These are phyloP conservation scores for Akabosia matsudoensis DNA, from an alignment of 1,140 invertebrate species.

Conservation along the genomic window DNA sequence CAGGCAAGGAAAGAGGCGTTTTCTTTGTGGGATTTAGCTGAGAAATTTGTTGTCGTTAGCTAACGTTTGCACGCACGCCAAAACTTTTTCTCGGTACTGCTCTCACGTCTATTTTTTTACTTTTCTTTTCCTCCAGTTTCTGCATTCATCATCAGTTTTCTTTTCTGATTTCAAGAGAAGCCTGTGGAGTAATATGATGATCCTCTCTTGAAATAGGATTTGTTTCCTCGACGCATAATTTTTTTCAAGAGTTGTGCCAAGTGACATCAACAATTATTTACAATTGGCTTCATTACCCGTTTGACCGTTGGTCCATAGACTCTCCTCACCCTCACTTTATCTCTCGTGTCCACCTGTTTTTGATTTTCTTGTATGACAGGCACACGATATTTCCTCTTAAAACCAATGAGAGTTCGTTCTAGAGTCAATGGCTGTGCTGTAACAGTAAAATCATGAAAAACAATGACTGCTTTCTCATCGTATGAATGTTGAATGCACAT, in stretches of 20 bases:
- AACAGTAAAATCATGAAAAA: no score
- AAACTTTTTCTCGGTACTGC: neutral
- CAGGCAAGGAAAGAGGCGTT: no score
- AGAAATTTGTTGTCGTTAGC: no score
- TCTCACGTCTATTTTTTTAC: neutral
- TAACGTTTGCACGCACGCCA: no score
- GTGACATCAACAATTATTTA: slow-evolving; percentile 6
- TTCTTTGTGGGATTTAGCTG: no score
- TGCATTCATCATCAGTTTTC: slow-evolving; percentile 22
- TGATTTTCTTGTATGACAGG: neutral
- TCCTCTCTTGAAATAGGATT: neutral
- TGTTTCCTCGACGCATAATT: neutral
- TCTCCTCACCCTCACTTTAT: neutral
- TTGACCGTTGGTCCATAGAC: neutral
- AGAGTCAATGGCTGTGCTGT: no score
- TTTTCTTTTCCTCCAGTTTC: neutral
- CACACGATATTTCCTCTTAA: no score
- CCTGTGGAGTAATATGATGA: neutral
- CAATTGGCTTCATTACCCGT: slow-evolving; percentile 17
- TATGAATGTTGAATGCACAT: no score
- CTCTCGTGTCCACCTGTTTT: neutral
- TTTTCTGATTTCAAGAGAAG: neutral
- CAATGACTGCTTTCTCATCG: no score
- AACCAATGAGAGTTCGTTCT: no score
- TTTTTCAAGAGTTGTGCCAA: no score